Conservation (phyloP, 1,140 invertebrate species). For the Hylaeus anthracinus region DNA sequence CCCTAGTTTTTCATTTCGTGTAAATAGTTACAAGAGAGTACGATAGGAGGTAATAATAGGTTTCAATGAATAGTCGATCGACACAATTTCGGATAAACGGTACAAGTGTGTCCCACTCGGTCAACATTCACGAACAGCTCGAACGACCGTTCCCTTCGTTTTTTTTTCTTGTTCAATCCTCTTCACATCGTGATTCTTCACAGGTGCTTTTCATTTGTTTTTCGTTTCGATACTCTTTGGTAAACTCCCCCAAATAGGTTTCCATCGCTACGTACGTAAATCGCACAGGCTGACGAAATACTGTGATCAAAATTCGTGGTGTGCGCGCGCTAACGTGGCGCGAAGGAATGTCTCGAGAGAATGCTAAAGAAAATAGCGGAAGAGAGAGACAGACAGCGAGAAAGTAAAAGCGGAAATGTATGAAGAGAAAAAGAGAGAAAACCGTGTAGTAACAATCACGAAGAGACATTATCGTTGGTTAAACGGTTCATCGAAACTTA, state of each 20-base stretch:
- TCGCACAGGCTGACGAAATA: conserved; percentile 12
- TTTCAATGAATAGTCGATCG: conserved; percentile 64
- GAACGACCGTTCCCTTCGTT: conserved; percentile 37
- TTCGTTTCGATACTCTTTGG: conserved; percentile 32
- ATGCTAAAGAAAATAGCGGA: conserved; percentile 28
- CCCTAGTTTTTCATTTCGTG: conserved; percentile 56
- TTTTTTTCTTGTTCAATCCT: neutral
- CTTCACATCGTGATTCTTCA: neutral
- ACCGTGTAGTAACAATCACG: neutral
- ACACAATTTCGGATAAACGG: conserved; percentile 54
- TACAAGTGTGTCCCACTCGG: conserved; percentile 49
- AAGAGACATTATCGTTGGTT: conserved; percentile 16
- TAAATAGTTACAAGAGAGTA: conserved; percentile 67
- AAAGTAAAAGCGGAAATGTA: neutral
- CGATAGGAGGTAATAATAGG: conserved; percentile 65
- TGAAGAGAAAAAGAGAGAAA: conserved; percentile 31
- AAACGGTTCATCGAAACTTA: neutral
- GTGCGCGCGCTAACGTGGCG: conserved; percentile 19
- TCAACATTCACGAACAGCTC: conserved; percentile 45
- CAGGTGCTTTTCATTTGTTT: conserved; percentile 7
- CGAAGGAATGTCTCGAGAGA: conserved; percentile 47
- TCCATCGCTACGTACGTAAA: conserved; percentile 13
- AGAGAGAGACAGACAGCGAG: conserved; percentile 16
- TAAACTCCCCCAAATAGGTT: neutral
- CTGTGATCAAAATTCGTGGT: conserved; percentile 31